phyloP scores from a whole-genome alignment of 2,113 vertebrate species.

The Mastomys natalensis region DNA sequence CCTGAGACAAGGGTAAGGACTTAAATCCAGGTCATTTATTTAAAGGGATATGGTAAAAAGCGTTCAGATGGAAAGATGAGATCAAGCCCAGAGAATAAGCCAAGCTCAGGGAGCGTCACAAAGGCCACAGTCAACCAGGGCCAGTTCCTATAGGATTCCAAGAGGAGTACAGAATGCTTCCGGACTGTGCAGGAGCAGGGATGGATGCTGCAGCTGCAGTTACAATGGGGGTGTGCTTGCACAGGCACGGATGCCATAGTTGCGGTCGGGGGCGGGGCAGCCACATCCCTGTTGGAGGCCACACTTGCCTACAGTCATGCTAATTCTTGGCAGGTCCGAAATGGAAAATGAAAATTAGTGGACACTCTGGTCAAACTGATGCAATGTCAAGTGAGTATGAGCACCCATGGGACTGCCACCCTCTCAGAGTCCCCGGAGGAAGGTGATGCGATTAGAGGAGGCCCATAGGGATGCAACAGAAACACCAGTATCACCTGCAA shows the following conservation, averaged over 20 bases:
- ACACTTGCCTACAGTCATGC: neutral
- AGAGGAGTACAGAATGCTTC: neutral
- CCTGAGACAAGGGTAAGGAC: neutral
- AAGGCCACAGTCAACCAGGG: neutral
- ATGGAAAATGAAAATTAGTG: neutral
- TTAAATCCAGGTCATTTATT: neutral
- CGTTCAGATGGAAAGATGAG: neutral
- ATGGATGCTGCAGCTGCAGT: neutral
- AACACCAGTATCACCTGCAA: neutral
- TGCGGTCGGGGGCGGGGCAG: neutral
- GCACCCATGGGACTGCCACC: neutral
- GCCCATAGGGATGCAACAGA: neutral
- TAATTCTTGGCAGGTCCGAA: neutral
- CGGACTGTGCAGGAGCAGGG: neutral
- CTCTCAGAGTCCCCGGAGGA: accelerated
- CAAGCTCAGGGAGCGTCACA: neutral
- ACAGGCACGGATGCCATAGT: neutral
- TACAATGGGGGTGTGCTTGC: neutral
- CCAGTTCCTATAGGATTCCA: neutral
- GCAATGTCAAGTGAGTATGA: neutral
- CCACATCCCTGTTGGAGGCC: neutral
- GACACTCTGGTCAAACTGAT: neutral
- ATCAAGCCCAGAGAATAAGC: neutral
- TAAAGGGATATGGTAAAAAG: neutral
- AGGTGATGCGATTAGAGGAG: neutral